Base-by-base conservation (phyloP, 2,113 vertebrate genomes). In the Pitta sordida region DNA sequence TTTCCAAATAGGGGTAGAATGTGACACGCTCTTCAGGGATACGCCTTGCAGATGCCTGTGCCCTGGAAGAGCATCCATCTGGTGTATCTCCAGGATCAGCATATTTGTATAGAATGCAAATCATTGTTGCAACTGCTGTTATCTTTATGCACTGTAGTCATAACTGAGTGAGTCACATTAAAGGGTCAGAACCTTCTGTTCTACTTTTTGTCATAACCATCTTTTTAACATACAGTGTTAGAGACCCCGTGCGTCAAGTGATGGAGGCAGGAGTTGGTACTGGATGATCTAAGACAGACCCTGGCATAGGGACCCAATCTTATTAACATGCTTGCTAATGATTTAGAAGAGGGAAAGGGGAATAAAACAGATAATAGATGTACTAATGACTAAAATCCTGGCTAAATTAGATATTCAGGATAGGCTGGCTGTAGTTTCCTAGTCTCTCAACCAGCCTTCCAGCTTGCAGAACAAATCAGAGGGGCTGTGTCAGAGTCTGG, bases 121-220 rank as follows among this genome's bases (percentile, higher is more conserved):
- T 96, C 2, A 0, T 44, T 83, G 53, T 20, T 81, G 68, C 85
- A 90, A 51, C 51, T 88, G 86, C 95, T 81, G 73, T 93, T 96
- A 88, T 71, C 83, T 83, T 91, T 69, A 71, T 67, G 59, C 41
- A 32, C 71, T 76, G 46, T 5, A 93, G 75, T 77, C 86, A 63
- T 46, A 86, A 67, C 64, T 52, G 79, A 90, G 74, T 90, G 86
- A 95, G 83, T 90, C 94, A 94, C 19, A n/a, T 55, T 23, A 83
- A 90, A 81, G 88, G 93, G 90, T 90, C 94, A 95, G 55, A 96
- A 86, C 88, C 92, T 94, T 86, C 64, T 88, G 88, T 94, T 95
- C 92, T 58, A 74, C 48, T 81, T 86, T 34, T 63, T 67, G 32
- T 83, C 90, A 90, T 88, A 95, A 78, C 27, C 71, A 71, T 88